A percentile compares a stretch with the other conserved stretches of the same genome.
These are phyloP conservation scores for Hippocampus kuda DNA, from an alignment of 2,797 vertebrate genomes.

Conservation along the genomic window DNA sequence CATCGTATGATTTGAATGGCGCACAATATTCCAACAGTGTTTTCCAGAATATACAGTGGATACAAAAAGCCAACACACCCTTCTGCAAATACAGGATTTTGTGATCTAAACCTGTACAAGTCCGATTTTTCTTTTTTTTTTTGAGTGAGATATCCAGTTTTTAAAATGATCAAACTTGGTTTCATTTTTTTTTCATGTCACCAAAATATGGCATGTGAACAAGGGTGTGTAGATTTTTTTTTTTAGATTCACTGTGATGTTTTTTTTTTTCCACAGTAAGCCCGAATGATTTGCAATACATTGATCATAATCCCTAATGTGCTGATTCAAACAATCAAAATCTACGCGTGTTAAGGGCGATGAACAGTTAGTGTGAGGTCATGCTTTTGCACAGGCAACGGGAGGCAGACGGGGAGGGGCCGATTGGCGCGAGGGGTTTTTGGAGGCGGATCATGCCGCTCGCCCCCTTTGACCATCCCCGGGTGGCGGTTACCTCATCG, in stretches of 20 bases:
- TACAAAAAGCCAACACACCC: too few relatives aligned
- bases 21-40: too few relatives aligned
- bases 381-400: slow-evolving; percentile 41
- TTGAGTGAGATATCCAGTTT: too few relatives aligned
- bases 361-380: slow-evolving; percentile 22
- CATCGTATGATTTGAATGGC: too few relatives aligned
- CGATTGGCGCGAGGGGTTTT: background rate
- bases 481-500: slow-evolving; percentile 64
- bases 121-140: too few relatives aligned
- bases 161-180: too few relatives aligned
- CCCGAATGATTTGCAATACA: background rate
- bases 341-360: too few relatives aligned
- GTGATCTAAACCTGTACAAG: too few relatives aligned
- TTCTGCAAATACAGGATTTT: too few relatives aligned
- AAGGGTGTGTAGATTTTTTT: too few relatives aligned
- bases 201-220: background rate
- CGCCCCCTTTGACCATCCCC: slow-evolving; percentile 23
- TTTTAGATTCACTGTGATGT: background rate
- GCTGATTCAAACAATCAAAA: slow-evolving; percentile 31
- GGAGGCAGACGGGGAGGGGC: slow-evolving; percentile 7
- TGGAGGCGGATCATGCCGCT: slow-evolving; percentile 27
- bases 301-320: slow-evolving; percentile 14
- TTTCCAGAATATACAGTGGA: too few relatives aligned
- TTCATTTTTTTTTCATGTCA: background rate
- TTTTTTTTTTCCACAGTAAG: background rate